A percentile compares a stretch with the other conserved stretches of the same genome.
These are phyloP conservation scores for Drosophila littoralis DNA, from an alignment of 1,140 invertebrate genomes.

Conservation along the genomic window DNA sequence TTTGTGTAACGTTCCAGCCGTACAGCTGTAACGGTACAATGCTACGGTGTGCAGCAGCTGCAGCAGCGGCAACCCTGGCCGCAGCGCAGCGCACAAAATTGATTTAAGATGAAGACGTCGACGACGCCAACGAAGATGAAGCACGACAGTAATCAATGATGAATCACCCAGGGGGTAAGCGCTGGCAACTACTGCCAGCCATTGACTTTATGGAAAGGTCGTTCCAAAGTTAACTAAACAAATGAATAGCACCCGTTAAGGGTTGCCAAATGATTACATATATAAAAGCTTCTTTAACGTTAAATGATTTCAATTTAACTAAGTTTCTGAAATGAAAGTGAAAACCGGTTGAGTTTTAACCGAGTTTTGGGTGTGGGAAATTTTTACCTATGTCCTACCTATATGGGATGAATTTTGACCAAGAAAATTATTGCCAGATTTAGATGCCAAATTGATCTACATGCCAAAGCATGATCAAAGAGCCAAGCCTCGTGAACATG, in stretches of 20 bases:
- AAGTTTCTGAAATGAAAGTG: no score
- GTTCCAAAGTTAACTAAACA: constrained; percentile 18
- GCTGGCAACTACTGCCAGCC: constrained; percentile 9
- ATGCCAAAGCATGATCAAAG: no score
- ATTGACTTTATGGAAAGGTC: constrained; percentile 43
- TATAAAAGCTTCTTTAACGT: no score
- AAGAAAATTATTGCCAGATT: no score
- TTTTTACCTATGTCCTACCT: no score
- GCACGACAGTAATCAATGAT: constrained; percentile 66
- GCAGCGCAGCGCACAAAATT: constrained; percentile 46
- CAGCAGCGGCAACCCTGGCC: constrained; percentile 3
- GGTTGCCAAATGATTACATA: background rate
- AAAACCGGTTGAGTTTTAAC: no score
- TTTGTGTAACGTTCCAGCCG: constrained; percentile 55
- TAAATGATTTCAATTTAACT: no score
- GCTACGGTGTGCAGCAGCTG: background rate
- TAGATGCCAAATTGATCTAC: no score
- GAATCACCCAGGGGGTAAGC: constrained; percentile 25
- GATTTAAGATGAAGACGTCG: constrained; percentile 53
- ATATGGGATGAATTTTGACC: no score
- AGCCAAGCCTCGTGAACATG: no score
- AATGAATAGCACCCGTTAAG: background rate
- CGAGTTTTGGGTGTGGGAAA: no score
- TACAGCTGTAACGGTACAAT: background rate
- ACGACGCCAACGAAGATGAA: constrained; percentile 57